phyloP scores from a whole-genome alignment of 2,797 vertebrate genomes.

The Orientallactaga sibirica region DNA sequence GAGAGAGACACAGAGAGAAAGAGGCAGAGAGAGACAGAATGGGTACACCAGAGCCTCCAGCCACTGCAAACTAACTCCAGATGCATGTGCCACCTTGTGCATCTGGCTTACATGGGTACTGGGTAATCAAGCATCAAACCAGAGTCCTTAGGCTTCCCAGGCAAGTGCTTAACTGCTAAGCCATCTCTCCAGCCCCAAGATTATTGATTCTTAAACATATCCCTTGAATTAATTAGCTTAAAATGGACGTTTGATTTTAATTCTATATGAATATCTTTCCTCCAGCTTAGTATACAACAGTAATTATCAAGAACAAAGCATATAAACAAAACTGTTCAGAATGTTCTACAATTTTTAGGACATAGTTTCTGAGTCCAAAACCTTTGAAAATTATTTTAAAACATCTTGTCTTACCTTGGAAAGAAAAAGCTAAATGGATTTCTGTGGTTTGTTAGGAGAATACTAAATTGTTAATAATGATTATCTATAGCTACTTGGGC shows the following conservation, averaged over 20 bases:
- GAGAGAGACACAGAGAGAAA: too few species aligned
- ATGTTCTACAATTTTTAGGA: background rate
- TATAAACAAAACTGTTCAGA: background rate
- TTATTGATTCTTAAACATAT: background rate
- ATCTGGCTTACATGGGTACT: too few species aligned
- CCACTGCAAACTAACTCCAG: too few species aligned
- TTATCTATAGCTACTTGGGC: background rate
- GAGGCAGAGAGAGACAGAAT: too few species aligned
- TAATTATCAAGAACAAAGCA: constrained; percentile 12
- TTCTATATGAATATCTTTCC: background rate
- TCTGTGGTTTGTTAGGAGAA: background rate
- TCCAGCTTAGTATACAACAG: background rate
- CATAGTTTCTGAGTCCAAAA: background rate
- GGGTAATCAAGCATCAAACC: too few species aligned
- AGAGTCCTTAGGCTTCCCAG: too few species aligned
- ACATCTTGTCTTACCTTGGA: background rate
- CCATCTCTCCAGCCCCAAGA: too few species aligned
- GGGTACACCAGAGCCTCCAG: too few species aligned
- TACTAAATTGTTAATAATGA: background rate
- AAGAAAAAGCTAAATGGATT: background rate
- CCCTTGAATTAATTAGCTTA: background rate
- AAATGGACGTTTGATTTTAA: background rate
- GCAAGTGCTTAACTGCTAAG: too few species aligned
- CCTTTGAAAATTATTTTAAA: background rate
- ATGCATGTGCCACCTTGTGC: too few species aligned